Conservation (phyloP, 1,140 invertebrate genomes). For the Drosophila saltans region DNA sequence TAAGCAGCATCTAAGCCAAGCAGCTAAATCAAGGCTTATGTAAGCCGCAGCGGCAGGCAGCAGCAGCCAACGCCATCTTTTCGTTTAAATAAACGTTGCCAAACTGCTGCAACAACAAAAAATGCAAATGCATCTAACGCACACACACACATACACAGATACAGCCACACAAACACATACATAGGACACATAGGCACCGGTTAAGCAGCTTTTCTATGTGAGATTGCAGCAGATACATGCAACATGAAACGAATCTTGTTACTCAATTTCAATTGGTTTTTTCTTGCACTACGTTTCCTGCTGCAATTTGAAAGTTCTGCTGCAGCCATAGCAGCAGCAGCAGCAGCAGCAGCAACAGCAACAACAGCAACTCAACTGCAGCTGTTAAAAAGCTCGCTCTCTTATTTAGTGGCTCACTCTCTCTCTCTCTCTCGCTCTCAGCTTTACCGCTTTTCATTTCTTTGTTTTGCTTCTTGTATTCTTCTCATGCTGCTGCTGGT, state of each 20-base stretch:
- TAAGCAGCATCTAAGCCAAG: conserved; percentile 55
- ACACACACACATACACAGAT: neutral
- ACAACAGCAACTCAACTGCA: conserved; percentile 28
- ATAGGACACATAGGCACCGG: conserved; percentile 39
- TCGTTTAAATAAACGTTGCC: conserved; percentile 53
- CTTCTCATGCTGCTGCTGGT: conserved; percentile 39
- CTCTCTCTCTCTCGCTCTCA: conserved; percentile 10
- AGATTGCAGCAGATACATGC: conserved; percentile 64
- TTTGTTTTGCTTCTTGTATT: conserved; percentile 79
- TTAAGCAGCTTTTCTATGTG: conserved; percentile 66
- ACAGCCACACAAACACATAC: neutral
- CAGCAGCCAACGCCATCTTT: conserved; percentile 50
- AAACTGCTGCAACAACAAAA: conserved; percentile 58
- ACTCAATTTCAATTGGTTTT: conserved; percentile 79
- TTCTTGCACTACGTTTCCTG: conserved; percentile 44
- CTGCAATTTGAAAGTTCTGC: conserved; percentile 26
- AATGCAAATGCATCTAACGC: conserved; percentile 79
- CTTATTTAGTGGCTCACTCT: neutral
- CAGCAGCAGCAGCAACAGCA: conserved; percentile 2
- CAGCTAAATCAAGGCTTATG: conserved; percentile 79
- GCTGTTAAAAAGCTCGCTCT: conserved; percentile 66
- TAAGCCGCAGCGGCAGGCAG: conserved; percentile 50
- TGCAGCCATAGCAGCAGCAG: conserved; percentile 11
- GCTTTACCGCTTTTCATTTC: conserved; percentile 66
- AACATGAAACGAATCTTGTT: conserved; percentile 67